Percentiles rank a stretch among this genome's conserved stretches.
phyloP scores from a whole-genome alignment of 2,888 invertebrate genomes.

The Drosophila robusta region DNA sequence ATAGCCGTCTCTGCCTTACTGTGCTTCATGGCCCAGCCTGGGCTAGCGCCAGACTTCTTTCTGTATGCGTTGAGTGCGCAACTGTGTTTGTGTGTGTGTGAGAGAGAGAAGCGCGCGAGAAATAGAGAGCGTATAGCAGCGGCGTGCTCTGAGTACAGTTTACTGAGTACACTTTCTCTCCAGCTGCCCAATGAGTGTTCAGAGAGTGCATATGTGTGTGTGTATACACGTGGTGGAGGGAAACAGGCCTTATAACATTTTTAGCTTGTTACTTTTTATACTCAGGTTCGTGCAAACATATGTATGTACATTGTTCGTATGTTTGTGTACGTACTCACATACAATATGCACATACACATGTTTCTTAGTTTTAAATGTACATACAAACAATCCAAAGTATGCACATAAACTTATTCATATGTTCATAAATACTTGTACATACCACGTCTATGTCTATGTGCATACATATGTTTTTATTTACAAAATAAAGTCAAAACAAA shows the following conservation, averaged over 20 bases:
- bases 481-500: too few relatives aligned
- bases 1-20: constrained; percentile 81
- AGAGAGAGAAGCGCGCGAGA: constrained; percentile 36
- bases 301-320: constrained; percentile 26
- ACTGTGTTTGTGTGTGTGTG: constrained; percentile 62
- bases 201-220: constrained; percentile 33
- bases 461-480: constrained; percentile 4
- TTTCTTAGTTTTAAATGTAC: constrained; percentile 9
- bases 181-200: constrained; percentile 36
- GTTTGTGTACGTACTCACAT: constrained; percentile 23
- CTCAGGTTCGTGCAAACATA: constrained; percentile 45
- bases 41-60: constrained; percentile 69
- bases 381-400: constrained; percentile 16
- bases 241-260: constrained; percentile 65
- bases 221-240: constrained; percentile 78
- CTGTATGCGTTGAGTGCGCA: constrained; percentile 73
- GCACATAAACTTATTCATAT: constrained; percentile 4
- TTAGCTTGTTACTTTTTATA: constrained; percentile 58
- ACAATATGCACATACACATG: constrained; percentile 8
- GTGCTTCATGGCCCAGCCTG: constrained; percentile 66
- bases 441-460: background rate
- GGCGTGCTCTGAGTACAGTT: constrained; percentile 63
- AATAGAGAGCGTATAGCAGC: constrained; percentile 33
- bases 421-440: constrained; percentile 13
- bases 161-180: constrained; percentile 63